These are phyloP conservation scores for Accipiter virgatus DNA, from an alignment of 2,113 vertebrate genomes.

Conservation along the genomic window DNA sequence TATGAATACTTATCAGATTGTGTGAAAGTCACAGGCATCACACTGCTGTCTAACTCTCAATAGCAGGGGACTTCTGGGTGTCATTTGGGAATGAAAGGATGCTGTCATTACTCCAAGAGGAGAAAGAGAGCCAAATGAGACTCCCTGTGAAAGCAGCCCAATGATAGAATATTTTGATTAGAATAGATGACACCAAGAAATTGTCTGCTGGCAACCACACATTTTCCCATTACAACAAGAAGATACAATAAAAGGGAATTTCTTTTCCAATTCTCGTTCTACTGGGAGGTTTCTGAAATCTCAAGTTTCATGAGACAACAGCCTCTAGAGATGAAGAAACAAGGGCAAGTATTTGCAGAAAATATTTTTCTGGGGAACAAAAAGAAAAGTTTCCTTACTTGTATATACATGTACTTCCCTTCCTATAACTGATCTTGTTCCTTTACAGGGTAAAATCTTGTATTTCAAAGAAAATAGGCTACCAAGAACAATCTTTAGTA, in stretches of 20 bases:
- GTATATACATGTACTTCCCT: not conserved
- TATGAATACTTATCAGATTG: conserved; percentile 57
- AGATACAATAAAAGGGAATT: conserved; percentile 10
- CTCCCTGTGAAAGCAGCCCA: conserved; percentile 52
- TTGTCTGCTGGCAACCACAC: conserved; percentile 21
- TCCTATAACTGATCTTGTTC: not conserved
- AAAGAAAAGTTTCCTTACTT: not conserved
- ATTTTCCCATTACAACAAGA: conserved; percentile 28
- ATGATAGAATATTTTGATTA: conserved; percentile 37
- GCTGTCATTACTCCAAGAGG: conserved; percentile 48
- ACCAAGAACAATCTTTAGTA: not conserved
- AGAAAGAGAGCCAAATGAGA: conserved; percentile 15
- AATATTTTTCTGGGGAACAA: not conserved
- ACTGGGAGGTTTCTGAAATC: conserved; percentile 18
- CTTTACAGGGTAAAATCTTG: not conserved
- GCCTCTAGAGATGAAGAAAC: not conserved
- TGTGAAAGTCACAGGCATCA: conserved; percentile 42
- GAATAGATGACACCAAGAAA: conserved; percentile 49
- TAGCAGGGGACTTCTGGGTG: conserved; percentile 44
- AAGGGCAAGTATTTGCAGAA: not conserved
- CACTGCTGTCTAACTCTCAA: conserved; percentile 31
- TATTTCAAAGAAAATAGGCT: not conserved
- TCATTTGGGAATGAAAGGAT: conserved; percentile 56
- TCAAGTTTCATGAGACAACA: not conserved
- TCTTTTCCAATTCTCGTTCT: conserved; percentile 37